These are phyloP conservation scores for Dinomys branickii DNA, from an alignment of 2,113 vertebrate genomes.

Conservation along the genomic window DNA sequence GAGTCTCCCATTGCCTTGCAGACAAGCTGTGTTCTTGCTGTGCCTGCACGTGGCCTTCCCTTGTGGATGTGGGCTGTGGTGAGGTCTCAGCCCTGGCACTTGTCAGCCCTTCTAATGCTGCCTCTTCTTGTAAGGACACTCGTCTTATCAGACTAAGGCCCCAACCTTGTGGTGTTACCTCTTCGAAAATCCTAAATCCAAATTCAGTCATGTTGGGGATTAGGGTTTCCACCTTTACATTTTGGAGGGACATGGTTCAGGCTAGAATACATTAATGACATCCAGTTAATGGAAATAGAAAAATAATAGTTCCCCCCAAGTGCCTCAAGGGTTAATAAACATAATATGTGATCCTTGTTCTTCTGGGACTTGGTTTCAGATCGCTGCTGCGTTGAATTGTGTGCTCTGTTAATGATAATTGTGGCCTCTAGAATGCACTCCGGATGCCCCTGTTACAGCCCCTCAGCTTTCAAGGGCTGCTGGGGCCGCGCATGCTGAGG, in stretches of 20 bases:
- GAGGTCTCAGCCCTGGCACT: no score
- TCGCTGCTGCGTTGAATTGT: neutral
- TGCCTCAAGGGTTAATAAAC: neutral
- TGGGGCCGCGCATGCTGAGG: neutral
- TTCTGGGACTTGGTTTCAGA: neutral
- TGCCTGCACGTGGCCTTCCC: neutral
- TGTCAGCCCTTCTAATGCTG: neutral
- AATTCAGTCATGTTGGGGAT: neutral
- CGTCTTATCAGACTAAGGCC: neutral
- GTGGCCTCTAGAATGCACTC: neutral
- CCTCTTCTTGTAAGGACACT: neutral
- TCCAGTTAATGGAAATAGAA: neutral
- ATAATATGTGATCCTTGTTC: neutral
- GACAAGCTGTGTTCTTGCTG: no score
- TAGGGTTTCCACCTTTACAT: neutral
- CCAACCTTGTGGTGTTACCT: neutral
- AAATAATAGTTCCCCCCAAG: neutral
- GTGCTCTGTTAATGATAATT: neutral
- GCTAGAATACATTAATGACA: neutral
- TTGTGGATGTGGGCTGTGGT: fast-evolving
- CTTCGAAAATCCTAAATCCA: neutral
- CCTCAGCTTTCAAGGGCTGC: neutral
- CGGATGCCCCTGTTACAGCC: neutral
- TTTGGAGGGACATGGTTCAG: neutral
- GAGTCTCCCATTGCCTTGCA: neutral